These are phyloP conservation scores for Crioceris asparagi DNA, from an alignment of 2,888 invertebrate genomes.

Conservation along the genomic window DNA sequence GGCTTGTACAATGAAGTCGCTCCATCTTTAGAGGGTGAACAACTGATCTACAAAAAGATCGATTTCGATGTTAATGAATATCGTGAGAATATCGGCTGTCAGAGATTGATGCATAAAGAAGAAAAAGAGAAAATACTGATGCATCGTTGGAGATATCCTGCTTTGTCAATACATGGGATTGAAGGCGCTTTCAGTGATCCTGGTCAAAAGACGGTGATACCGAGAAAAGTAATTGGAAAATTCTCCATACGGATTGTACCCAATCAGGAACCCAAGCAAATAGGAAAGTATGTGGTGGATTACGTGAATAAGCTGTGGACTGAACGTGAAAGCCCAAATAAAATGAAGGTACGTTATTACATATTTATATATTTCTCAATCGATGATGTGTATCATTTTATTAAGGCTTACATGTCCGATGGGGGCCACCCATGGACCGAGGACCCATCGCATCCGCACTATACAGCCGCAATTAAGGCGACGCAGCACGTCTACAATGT, in stretches of 20 bases:
- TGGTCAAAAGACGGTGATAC: constrained; percentile 95
- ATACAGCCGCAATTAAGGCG: constrained; percentile 74
- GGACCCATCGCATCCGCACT: constrained; percentile 87
- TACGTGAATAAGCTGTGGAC: constrained; percentile 71
- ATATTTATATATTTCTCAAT: background rate
- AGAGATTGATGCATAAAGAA: constrained; percentile 59
- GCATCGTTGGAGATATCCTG: constrained; percentile 93
- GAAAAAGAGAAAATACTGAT: constrained; percentile 77
- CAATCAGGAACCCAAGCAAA: constrained; percentile 73
- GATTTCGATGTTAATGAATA: constrained; percentile 78
- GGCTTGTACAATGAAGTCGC: constrained; percentile 75
- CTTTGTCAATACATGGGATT: constrained; percentile 79
- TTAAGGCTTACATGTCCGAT: constrained; percentile 25
- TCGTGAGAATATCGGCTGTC: constrained; percentile 59
- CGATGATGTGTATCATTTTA: background rate
- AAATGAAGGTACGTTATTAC: constrained; percentile 50
- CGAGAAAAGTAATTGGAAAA: constrained; percentile 87
- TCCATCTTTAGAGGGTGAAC: constrained; percentile 57
- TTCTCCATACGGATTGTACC: constrained; percentile 96
- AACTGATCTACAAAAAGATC: constrained; percentile 65
- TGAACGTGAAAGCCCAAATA: constrained; percentile 74
- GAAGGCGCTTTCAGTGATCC: constrained; percentile 90
- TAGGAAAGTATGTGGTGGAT: constrained; percentile 65
- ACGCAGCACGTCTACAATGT: constrained; percentile 71
- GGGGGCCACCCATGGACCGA: constrained; percentile 89